Conservation (phyloP, 2,113 vertebrate species). For the Phycodurus eques region DNA sequence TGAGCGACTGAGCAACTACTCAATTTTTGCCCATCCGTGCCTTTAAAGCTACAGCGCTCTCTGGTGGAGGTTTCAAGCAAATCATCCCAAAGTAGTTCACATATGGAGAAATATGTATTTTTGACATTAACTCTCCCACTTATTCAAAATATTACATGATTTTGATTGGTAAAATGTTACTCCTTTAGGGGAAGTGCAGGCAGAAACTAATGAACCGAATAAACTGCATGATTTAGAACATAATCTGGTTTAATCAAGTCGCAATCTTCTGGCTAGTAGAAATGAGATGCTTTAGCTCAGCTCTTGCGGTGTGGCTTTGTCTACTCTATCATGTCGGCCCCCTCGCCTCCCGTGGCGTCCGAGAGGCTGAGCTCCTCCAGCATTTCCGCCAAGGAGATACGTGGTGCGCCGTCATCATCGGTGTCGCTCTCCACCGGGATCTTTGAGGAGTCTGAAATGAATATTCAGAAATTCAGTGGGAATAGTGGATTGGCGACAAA, state of each 20-base stretch:
- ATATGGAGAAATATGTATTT: background rate
- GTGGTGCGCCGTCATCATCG: slow-evolving; percentile 89
- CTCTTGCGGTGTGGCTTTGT: background rate
- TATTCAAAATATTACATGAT: background rate
- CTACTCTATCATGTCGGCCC: slow-evolving; percentile 84
- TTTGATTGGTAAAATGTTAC: background rate
- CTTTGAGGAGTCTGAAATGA: slow-evolving; percentile 71
- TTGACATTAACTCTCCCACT: background rate
- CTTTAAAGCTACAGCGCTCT: slow-evolving; percentile 22
- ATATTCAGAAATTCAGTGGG: background rate
- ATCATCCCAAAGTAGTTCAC: background rate
- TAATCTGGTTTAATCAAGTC: background rate
- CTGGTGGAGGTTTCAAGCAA: slow-evolving; percentile 36
- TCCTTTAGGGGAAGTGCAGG: background rate
- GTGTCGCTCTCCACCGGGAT: slow-evolving; percentile 91
- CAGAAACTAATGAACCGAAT: background rate
- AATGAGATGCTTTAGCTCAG: background rate
- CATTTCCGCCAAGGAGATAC: slow-evolving; percentile 91
- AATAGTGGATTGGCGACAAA: background rate
- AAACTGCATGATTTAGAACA: background rate
- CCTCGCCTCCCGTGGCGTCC: slow-evolving; percentile 90
- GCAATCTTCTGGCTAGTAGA: background rate
- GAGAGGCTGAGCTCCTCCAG: slow-evolving; percentile 89
- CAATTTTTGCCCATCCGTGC: no score
- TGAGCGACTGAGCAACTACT: background rate